Percentiles rank a stretch among this genome's conserved stretches.
Evolutionary conservation across 2,113 vertebrate genomes (phyloP).

Genomic region (Vidua macroura): DNA sequence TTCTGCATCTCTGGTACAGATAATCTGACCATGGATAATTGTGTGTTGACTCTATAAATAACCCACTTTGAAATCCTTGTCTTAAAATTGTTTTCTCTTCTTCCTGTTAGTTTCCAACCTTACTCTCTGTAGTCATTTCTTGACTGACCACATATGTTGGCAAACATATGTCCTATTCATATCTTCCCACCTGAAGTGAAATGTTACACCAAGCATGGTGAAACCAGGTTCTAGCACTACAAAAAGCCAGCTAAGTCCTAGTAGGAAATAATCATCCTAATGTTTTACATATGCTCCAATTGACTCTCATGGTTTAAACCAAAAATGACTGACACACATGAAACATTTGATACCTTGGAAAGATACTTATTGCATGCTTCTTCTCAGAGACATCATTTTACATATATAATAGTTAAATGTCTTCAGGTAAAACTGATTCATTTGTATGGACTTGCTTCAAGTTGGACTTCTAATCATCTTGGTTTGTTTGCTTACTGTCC

Average conservation of each 20-base stretch:
- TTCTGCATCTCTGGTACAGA: constrained; percentile 50
- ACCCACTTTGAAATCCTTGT: constrained; percentile 14
- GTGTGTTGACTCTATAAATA: constrained; percentile 59
- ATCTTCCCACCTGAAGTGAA: constrained; percentile 3
- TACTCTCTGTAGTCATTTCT: neutral
- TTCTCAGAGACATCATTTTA: neutral
- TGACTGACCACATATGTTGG: neutral
- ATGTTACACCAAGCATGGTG: neutral
- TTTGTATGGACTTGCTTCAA: neutral
- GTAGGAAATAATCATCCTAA: neutral
- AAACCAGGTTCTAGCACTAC: neutral
- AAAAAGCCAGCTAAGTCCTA: neutral
- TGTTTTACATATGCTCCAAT: neutral
- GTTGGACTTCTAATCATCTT: neutral
- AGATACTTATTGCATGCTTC: neutral
- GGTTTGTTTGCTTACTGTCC: neutral
- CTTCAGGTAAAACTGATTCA: neutral
- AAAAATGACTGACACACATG: neutral
- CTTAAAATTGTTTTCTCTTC: constrained; percentile 28
- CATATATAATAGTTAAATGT: neutral
- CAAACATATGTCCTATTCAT: neutral
- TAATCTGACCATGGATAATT: constrained; percentile 52
- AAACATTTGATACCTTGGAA: neutral
- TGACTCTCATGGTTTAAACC: neutral
- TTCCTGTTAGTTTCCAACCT: neutral